Evolutionary conservation across 2,113 vertebrate species (phyloP).

Genomic region (Sphyrna mokarran): DNA sequence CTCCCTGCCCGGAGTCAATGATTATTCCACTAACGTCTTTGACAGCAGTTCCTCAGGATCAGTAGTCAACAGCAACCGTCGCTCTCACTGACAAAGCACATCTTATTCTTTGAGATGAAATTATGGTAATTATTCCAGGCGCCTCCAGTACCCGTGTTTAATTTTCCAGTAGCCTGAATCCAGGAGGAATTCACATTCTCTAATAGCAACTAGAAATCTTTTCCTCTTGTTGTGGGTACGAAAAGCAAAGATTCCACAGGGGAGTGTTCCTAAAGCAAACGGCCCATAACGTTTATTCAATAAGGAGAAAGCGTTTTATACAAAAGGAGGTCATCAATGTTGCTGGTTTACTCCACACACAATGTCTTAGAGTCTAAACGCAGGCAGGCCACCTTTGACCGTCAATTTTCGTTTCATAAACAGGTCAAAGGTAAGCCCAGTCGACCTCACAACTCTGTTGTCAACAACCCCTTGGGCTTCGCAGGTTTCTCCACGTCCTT

Average conservation of each 20-base stretch:
- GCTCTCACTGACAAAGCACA: not conserved
- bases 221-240: not conserved
- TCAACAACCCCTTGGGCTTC: constrained; percentile 18
- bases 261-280: not conserved
- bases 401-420: not conserved
- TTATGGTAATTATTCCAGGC: not conserved
- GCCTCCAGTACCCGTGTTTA: not conserved
- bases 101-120: not conserved
- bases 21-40: not conserved
- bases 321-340: not conserved
- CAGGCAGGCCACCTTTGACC: not conserved
- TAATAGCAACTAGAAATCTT: not conserved
- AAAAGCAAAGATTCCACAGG: not conserved
- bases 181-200: constrained; percentile 8
- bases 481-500: not conserved
- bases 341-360: not conserved
- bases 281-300: not conserved
- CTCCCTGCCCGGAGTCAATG: too few relatives aligned
- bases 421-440: not conserved
- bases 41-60: not conserved
- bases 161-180: not conserved
- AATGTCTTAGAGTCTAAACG: not conserved
- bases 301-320: not conserved
- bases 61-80: not conserved
- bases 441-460: constrained; percentile 7